Evolutionary conservation across 2,113 vertebrate genomes (phyloP).

Genomic region (Malurus cyaneus): DNA sequence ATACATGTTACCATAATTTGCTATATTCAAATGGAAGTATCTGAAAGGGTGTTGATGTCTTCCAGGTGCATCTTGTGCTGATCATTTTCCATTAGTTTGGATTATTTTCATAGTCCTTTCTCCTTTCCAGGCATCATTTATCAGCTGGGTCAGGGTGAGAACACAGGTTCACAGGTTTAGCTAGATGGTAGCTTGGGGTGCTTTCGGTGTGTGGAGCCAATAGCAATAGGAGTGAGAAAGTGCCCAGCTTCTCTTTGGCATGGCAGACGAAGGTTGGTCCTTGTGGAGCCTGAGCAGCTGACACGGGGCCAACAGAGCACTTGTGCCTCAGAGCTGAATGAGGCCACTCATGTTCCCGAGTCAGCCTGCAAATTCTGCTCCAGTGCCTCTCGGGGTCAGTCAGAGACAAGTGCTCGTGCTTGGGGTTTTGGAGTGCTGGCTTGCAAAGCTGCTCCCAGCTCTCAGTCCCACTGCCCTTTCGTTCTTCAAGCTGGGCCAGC

Average conservation of each 20-base stretch:
- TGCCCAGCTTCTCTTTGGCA: neutral
- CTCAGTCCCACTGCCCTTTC: neutral
- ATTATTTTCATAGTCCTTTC: neutral
- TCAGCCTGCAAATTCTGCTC: neutral
- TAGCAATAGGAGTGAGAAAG: neutral
- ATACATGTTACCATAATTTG: neutral
- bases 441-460: neutral
- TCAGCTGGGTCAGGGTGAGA: slow-evolving; percentile 15
- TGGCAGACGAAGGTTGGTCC: neutral
- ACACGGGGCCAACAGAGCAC: neutral
- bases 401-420: neutral
- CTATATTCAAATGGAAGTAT: neutral
- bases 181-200: neutral
- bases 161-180: neutral
- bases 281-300: neutral
- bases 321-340: neutral
- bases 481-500: neutral
- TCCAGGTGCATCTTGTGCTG: neutral
- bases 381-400: neutral
- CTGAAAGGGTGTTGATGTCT: neutral
- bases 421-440: rapidly evolving
- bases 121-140: neutral
- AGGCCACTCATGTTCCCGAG: neutral
- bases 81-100: neutral
- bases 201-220: neutral